Evolutionary conservation across 2,888 invertebrate species (phyloP).

Genomic region (Melipona beecheii): DNA sequence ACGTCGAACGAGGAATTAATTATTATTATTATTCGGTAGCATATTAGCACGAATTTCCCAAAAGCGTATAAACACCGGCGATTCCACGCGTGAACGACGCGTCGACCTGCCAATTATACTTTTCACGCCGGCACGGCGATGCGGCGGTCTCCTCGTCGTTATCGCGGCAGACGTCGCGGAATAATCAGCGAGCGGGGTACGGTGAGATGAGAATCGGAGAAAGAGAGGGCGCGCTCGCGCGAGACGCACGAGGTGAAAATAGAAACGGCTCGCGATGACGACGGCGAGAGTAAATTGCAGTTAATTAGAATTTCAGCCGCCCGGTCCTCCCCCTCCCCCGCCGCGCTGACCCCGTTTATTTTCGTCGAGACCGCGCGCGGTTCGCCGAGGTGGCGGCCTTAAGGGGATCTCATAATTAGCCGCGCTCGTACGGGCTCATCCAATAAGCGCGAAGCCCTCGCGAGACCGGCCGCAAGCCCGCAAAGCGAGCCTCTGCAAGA

Average conservation of each 20-base stretch:
- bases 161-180: conserved; percentile 46
- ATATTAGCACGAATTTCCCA: too few species aligned
- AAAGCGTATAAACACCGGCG: too few species aligned
- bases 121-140: not conserved
- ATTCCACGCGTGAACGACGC: too few species aligned
- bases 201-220: not conserved
- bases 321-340: too few species aligned
- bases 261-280: conserved; percentile 16
- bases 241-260: conserved; percentile 34
- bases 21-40: too few species aligned
- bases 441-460: conserved; percentile 78
- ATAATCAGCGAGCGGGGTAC: conserved; percentile 12
- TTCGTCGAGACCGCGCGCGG: conserved; percentile 41
- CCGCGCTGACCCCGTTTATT: conserved; percentile 47
- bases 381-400: conserved; percentile 56
- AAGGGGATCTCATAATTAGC: conserved; percentile 78
- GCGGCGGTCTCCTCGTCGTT: conserved; percentile 8
- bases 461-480: conserved; percentile 59
- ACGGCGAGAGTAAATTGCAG: conserved; percentile 43
- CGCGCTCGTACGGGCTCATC: conserved; percentile 77
- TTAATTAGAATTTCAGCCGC: conserved; percentile 60
- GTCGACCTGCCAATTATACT: not conserved
- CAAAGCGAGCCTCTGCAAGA: conserved; percentile 29
- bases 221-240: not conserved
- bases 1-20: too few species aligned